phyloP scores from a whole-genome alignment of 2,888 invertebrate species.

The Zhengitettix transpicula region DNA sequence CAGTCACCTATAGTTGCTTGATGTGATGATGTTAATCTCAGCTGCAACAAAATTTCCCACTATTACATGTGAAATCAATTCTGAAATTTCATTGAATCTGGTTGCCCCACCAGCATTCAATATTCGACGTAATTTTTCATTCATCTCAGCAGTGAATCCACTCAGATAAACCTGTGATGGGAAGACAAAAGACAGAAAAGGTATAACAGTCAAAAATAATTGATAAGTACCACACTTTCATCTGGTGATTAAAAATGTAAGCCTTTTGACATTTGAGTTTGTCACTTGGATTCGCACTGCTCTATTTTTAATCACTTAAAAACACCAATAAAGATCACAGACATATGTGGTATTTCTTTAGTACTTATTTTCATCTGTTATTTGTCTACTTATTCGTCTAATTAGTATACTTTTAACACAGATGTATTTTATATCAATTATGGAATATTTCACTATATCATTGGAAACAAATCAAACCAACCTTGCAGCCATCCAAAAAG shows the following conservation, averaged over 20 bases:
- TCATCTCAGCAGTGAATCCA: slow-evolving; percentile 43
- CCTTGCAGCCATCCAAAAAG: too few relatives aligned
- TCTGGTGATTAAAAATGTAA: too few relatives aligned
- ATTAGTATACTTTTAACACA: too few relatives aligned
- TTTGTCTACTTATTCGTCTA: too few relatives aligned
- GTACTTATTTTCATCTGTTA: slow-evolving; percentile 57
- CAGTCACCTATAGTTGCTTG: neutral
- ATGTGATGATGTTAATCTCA: slow-evolving; percentile 4
- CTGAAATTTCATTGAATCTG: slow-evolving; percentile 56
- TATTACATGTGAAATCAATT: slow-evolving; percentile 65
- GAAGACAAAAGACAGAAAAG: neutral
- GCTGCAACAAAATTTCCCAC: slow-evolving; percentile 34
- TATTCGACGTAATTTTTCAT: slow-evolving; percentile 50
- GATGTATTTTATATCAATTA: too few relatives aligned
- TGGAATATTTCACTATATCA: too few relatives aligned
- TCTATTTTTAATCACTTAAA: neutral
- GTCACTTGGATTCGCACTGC: too few relatives aligned
- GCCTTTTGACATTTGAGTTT: too few relatives aligned
- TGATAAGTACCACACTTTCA: too few relatives aligned
- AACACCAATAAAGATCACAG: slow-evolving; percentile 20
- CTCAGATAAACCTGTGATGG: slow-evolving; percentile 43
- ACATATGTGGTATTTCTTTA: slow-evolving; percentile 84
- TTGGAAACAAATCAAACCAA: too few relatives aligned
- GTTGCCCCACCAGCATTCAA: slow-evolving; percentile 70
- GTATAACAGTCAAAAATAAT: too few relatives aligned